Base-by-base conservation (phyloP, 2,797 vertebrate species). In the Myotis daubentonii region DNA sequence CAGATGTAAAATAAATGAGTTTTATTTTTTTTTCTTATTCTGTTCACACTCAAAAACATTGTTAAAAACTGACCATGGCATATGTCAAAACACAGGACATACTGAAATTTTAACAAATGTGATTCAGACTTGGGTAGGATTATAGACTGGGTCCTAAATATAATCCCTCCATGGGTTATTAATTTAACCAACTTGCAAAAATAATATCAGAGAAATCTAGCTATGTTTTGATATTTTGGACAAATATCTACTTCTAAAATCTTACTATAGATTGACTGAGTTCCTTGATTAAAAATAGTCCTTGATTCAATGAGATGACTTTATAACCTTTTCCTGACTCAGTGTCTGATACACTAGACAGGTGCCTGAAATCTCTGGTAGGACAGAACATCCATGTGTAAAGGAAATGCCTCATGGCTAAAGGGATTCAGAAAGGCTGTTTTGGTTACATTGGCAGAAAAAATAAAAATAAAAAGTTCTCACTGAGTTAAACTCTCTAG, bases 61-160 rank as follows among this genome's bases (percentile, higher is more conserved):
- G 51, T 89, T 93, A 85, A 89, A 95, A 95, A 95, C 30, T 94
- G 90, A 96, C 86, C 62, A 0, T 82, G 49, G 47, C 28, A n/a
- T 68, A 68, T 85, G 44, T 60, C 83, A 95, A 87, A 93, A 94
- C 57, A 89, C 75, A 96, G 88, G 90, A 87, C 19, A 75, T 55
- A 81, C 22, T 89, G 51, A 79, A 89, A 86, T 91, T 94, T 95
- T 93, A 84, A 85, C 88, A 83, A 93, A 84, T 75, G 20, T 96
- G 93, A 96, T 89, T 96, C 95, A 93, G n/a, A 87, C 17, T 90
- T 30, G 4, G 41, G 60, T 94, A 92, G 92, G 93, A 87, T 66
- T 95, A 28, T 33, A 91, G 8, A 55, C 30, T 78, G 51, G 23
- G 51, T 47, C 49, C n/a, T 93, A 89, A 87, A 94, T 89, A 28